phyloP scores from a whole-genome alignment of 2,888 invertebrate genomes.

The Standfussiana lucernea region DNA sequence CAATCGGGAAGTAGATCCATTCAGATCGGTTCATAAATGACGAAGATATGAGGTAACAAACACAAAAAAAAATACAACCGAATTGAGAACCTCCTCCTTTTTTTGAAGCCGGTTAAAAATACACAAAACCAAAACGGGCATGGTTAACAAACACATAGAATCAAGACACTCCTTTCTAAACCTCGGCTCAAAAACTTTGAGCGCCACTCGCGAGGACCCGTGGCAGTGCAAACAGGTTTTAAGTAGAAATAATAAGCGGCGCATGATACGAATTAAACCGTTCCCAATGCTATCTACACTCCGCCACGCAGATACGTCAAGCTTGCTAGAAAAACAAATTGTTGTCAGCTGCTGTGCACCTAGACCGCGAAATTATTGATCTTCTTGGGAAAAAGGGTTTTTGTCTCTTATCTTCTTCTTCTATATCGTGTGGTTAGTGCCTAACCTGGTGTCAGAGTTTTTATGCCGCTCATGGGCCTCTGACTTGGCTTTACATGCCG shows the following conservation, averaged over 20 bases:
- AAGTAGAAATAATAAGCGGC: slow-evolving; percentile 81
- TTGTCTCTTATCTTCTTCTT: too few species aligned
- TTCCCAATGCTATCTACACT: slow-evolving; percentile 69
- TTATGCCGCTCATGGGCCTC: too few species aligned
- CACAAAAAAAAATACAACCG: too few species aligned
- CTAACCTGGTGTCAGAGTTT: too few species aligned
- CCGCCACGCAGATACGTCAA: slow-evolving; percentile 28
- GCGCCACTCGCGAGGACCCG: slow-evolving; percentile 76
- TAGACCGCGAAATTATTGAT: neutral
- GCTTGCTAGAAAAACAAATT: slow-evolving; percentile 32
- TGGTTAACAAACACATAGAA: neutral
- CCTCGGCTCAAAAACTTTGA: slow-evolving; percentile 75
- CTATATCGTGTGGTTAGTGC: too few species aligned
- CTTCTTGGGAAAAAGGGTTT: neutral
- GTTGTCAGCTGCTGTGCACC: slow-evolving; percentile 30
- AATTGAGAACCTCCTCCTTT: too few species aligned
- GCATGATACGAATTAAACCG: slow-evolving; percentile 82
- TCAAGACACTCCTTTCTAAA: neutral
- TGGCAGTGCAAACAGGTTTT: slow-evolving; percentile 84
- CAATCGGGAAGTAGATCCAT: too few species aligned
- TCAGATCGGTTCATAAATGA: too few species aligned
- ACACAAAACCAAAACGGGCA: neutral
- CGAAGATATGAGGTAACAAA: too few species aligned
- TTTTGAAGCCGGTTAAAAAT: too few species aligned
- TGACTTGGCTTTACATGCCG: too few species aligned